Conservation (phyloP, 2,888 invertebrate species). For the Loripinus fragilis region DNA sequence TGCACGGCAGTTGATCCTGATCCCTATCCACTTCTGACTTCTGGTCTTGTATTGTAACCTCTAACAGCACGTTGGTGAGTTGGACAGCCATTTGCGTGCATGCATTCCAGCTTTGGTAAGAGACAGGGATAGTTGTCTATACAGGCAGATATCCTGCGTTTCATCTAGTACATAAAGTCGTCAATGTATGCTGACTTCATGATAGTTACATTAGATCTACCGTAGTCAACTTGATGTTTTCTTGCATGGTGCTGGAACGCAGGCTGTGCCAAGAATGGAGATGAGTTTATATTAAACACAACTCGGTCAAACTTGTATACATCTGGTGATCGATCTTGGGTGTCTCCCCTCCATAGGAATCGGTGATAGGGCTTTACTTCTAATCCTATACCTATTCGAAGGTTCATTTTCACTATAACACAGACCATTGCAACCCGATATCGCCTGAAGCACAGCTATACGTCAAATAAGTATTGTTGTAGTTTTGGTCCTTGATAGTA, state of each 20-base stretch:
- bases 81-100: conserved; percentile 54
- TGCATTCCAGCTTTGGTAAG: conserved; percentile 50
- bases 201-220: conserved; percentile 46
- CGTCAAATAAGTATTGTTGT: conserved; percentile 51
- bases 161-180: conserved; percentile 54
- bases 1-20: conserved; percentile 37
- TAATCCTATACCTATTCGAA: conserved; percentile 14
- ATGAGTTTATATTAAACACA: conserved; percentile 61
- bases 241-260: no score
- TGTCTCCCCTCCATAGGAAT: conserved; percentile 31
- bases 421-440: conserved; percentile 40
- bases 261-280: conserved; percentile 60
- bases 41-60: conserved; percentile 44
- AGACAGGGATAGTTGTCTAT: conserved; percentile 35
- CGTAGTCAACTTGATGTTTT: no score
- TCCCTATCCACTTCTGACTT: conserved; percentile 38
- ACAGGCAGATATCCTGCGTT: conserved; percentile 41
- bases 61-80: conserved; percentile 43
- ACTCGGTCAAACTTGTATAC: conserved; percentile 50
- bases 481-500: conserved; percentile 55
- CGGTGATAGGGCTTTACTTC: conserved; percentile 23
- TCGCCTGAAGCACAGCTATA: conserved; percentile 43
- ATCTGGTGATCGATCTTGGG: conserved; percentile 21
- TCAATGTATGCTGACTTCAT: conserved; percentile 62
- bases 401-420: conserved; percentile 47